Evolutionary conservation across 2,797 vertebrate genomes (phyloP).

Genomic region (Prunella strophiata): DNA sequence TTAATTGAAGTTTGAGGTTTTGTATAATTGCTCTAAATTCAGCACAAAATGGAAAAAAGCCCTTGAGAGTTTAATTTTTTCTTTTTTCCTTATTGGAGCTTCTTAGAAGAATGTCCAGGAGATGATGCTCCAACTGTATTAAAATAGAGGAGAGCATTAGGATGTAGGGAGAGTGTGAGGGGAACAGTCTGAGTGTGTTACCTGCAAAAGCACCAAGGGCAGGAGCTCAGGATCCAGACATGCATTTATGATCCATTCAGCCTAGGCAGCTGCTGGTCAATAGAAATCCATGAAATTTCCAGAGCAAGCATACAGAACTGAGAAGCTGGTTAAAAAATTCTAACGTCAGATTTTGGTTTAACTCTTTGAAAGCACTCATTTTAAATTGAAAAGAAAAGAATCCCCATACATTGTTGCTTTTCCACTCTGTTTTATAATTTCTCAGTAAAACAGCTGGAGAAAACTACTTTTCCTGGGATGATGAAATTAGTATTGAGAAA

Average conservation of each 20-base stretch:
- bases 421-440: neutral
- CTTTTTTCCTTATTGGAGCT: neutral
- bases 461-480: neutral
- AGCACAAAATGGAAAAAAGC: neutral
- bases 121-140: neutral
- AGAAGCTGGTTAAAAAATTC: neutral
- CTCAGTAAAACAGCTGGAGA: neutral
- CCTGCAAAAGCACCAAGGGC: neutral
- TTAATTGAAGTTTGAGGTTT: neutral
- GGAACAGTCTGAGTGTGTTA: neutral
- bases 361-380: neutral
- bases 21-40: neutral
- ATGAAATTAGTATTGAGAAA: conserved; percentile 15
- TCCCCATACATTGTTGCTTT: neutral
- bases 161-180: accelerated
- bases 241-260: neutral
- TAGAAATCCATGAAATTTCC: neutral
- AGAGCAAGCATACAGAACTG: neutral
- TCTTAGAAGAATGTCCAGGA: neutral
- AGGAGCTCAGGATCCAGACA: neutral
- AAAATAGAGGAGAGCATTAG: neutral
- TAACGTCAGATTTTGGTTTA: neutral
- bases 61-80: neutral
- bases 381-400: neutral
- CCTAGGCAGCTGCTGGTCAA: neutral